These are phyloP conservation scores for Pampusana beccarii DNA, from an alignment of 2,113 vertebrate genomes.

Conservation along the genomic window DNA sequence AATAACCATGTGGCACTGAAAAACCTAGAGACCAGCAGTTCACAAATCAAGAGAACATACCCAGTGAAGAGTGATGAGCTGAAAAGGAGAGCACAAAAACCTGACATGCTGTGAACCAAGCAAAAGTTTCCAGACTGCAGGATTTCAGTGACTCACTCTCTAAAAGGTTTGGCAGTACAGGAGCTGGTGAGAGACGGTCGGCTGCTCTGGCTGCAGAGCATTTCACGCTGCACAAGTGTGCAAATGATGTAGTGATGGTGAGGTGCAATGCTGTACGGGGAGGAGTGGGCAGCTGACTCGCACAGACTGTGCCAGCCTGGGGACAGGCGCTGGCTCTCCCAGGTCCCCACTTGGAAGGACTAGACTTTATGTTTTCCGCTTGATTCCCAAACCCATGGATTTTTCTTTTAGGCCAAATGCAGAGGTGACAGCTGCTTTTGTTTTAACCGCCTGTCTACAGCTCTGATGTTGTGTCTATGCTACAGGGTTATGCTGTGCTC, in stretches of 20 bases:
- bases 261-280: not conserved
- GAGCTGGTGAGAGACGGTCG: not conserved
- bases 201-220: not conserved
- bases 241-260: not conserved
- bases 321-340: not conserved
- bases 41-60: conserved; percentile 32
- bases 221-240: rapidly evolving
- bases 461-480: not conserved
- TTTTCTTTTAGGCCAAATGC: not conserved
- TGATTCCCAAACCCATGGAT: not conserved
- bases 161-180: not conserved
- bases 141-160: not conserved
- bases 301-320: rapidly evolving
- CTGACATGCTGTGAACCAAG: rapidly evolving
- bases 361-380: not conserved
- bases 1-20: not conserved
- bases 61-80: not conserved
- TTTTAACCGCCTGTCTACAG: not conserved
- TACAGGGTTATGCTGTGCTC: not conserved
- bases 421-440: not conserved
- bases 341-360: not conserved
- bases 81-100: not conserved
- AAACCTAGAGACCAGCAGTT: conserved; percentile 18
- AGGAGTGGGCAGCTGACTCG: rapidly evolving
- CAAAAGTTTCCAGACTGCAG: not conserved